Evolutionary conservation across 1,140 invertebrate genomes (phyloP).

Genomic region (Drosophila truncata): DNA sequence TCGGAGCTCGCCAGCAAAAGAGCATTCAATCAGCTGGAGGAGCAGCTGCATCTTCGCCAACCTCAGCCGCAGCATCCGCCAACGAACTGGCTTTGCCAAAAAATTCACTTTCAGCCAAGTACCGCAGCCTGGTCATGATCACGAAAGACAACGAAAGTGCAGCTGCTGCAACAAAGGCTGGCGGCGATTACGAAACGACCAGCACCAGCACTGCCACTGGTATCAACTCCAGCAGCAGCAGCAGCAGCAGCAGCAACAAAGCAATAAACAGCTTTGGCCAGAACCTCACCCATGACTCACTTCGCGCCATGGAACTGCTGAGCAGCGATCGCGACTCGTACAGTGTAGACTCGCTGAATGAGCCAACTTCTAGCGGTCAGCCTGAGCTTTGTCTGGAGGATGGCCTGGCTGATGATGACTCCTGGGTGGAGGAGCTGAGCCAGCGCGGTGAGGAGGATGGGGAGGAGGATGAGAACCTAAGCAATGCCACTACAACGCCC

Average conservation of each 20-base stretch:
- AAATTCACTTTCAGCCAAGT: constrained; percentile 88
- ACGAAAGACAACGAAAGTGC: constrained; percentile 87
- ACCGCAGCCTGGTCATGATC: constrained; percentile 95
- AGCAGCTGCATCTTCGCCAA: constrained; percentile 19
- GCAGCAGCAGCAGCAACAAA: constrained; percentile 36
- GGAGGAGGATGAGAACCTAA: constrained; percentile 88
- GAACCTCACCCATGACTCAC: constrained; percentile 70
- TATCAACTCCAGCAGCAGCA: no score
- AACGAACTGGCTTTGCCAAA: constrained; percentile 47
- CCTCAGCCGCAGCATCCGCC: constrained; percentile 20
- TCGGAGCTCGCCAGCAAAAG: constrained; percentile 43
- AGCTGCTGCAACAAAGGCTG: constrained; percentile 26
- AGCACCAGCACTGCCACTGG: constrained; percentile 14
- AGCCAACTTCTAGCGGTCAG: constrained; percentile 11
- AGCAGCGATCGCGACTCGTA: constrained; percentile 71
- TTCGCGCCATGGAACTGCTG: constrained; percentile 48
- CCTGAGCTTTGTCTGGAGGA: constrained; percentile 88
- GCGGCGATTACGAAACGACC: constrained; percentile 43
- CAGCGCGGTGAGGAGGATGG: constrained; percentile 90
- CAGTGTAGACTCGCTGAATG: constrained; percentile 71
- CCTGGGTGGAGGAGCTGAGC: constrained; percentile 94
- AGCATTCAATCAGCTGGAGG: constrained; percentile 9
- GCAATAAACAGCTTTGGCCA: constrained; percentile 46
- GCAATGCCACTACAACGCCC: constrained; percentile 86
- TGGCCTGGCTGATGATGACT: constrained; percentile 93